Evolutionary conservation across 53 echinoderm and acorn worm species (phyloP).

Genomic region (Astropecten irregularis): DNA sequence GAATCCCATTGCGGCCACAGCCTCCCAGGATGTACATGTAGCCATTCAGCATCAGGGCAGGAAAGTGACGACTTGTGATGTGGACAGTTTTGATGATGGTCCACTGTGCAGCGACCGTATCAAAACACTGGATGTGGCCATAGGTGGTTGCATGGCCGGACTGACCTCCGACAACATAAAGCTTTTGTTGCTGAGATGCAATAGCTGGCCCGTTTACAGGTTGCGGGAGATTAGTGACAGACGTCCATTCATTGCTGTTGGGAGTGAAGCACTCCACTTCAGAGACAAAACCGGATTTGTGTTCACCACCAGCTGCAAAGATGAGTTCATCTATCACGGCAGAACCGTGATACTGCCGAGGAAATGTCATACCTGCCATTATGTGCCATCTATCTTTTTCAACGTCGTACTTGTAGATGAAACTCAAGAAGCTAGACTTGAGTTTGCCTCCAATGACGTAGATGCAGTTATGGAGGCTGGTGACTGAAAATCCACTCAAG

Average conservation of each 20-base stretch:
- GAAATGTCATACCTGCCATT: constrained; percentile 51
- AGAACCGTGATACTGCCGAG: constrained; percentile 71
- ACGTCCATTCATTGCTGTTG: constrained; percentile 57
- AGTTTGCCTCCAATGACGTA: constrained; percentile 82
- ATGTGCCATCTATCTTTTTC: constrained; percentile 53
- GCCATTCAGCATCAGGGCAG: constrained; percentile 61
- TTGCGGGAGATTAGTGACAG: constrained; percentile 61
- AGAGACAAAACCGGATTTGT: constrained; percentile 52
- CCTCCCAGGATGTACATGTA: constrained; percentile 78
- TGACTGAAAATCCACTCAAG: constrained; percentile 69
- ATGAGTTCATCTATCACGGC: constrained; percentile 54
- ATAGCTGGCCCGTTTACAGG: constrained; percentile 74
- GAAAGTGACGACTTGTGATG: constrained; percentile 76
- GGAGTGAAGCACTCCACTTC: constrained; percentile 70
- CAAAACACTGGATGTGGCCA: constrained; percentile 78
- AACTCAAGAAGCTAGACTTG: constrained; percentile 48
- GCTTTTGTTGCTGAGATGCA: constrained; percentile 63
- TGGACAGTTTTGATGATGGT: constrained; percentile 59
- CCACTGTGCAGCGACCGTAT: constrained; percentile 57
- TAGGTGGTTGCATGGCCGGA: constrained; percentile 61
- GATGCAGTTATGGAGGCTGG: constrained; percentile 65
- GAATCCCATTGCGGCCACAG: constrained; percentile 71
- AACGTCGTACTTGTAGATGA: constrained; percentile 63
- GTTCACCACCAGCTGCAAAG: constrained; percentile 77
- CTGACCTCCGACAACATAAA: constrained; percentile 80